Evolutionary conservation across 2,888 invertebrate species (phyloP).

Genomic region (Scrobipalpa atriplicella): DNA sequence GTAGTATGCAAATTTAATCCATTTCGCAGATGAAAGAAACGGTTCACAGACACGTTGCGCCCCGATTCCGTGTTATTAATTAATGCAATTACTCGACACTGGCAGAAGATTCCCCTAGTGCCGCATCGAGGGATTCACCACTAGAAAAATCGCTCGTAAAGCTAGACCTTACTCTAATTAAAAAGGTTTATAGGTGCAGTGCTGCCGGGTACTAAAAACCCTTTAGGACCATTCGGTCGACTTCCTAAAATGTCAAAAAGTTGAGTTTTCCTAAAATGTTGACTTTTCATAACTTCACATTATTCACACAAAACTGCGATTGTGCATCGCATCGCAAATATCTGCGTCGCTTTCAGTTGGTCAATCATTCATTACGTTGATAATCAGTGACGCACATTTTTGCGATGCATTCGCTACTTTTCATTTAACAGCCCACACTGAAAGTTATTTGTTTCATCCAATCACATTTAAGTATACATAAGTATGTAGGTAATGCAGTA

Average conservation of each 20-base stretch:
- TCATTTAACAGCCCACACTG: too few relatives aligned
- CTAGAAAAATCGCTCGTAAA: constrained; percentile 77
- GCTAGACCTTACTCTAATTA: constrained; percentile 71
- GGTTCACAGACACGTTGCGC: constrained; percentile 45
- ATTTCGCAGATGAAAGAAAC: constrained; percentile 56
- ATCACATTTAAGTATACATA: too few relatives aligned
- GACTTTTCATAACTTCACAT: too few relatives aligned
- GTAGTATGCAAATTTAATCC: constrained; percentile 54
- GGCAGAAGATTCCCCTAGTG: constrained; percentile 70
- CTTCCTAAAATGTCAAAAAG: too few relatives aligned
- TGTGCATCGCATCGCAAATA: background rate
- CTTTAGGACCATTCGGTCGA: too few relatives aligned
- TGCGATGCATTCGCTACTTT: too few relatives aligned
- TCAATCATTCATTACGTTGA: too few relatives aligned
- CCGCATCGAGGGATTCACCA: constrained; percentile 59
- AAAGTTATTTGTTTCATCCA: too few relatives aligned
- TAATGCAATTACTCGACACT: constrained; percentile 69
- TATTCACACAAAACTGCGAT: background rate
- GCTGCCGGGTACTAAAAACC: constrained; percentile 50
- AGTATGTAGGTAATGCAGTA: too few relatives aligned
- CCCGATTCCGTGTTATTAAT: constrained; percentile 72
- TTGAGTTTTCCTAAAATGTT: too few relatives aligned
- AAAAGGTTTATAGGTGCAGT: constrained; percentile 72
- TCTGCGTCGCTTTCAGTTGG: too few relatives aligned
- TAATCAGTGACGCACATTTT: too few relatives aligned